Conservation (phyloP, 2,888 invertebrate species). For the Rhagium mordax region DNA sequence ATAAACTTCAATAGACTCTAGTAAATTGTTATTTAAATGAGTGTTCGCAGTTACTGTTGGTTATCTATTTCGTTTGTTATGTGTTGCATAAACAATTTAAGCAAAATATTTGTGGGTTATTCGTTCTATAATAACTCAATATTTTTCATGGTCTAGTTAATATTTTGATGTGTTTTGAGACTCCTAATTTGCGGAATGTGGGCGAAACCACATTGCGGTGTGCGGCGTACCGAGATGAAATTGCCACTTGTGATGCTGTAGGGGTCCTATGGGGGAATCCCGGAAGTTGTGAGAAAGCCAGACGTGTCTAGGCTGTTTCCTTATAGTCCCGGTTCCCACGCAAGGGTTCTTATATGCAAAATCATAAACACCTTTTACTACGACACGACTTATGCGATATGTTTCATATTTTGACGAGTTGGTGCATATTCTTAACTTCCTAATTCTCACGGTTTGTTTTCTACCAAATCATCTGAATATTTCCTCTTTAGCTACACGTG, state of each 20-base stretch:
- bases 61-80: no score
- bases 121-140: not conserved
- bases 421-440: conserved; percentile 46
- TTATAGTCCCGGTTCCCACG: conserved; percentile 56
- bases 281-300: conserved; percentile 58
- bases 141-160: conserved; percentile 11
- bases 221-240: conserved; percentile 31
- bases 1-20: no score
- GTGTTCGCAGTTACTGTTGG: no score
- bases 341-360: conserved; percentile 45
- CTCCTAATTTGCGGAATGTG: conserved; percentile 31
- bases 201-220: conserved; percentile 37
- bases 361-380: conserved; percentile 34
- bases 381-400: conserved; percentile 44
- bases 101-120: not conserved
- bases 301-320: conserved; percentile 62
- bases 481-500: conserved; percentile 42
- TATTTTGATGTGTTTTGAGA: conserved; percentile 28
- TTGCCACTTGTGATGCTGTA: conserved; percentile 35
- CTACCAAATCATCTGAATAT: conserved; percentile 36
- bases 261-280: conserved; percentile 53
- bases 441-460: conserved; percentile 54
- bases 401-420: conserved; percentile 48
- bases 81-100: not conserved
- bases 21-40: no score